These are phyloP conservation scores for Ethmia dodecea DNA, from an alignment of 2,888 invertebrate species.

Conservation along the genomic window DNA sequence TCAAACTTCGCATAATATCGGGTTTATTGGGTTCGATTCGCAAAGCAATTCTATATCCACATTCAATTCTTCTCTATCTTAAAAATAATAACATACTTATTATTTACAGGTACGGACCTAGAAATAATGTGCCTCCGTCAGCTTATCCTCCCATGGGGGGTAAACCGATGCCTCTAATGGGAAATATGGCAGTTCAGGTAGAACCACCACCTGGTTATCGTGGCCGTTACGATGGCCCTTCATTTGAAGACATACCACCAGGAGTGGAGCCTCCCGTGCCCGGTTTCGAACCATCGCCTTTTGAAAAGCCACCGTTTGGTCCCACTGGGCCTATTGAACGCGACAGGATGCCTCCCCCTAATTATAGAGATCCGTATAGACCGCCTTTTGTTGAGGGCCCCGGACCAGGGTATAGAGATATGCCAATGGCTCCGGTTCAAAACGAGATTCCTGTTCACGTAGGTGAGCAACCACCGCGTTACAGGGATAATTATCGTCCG, in stretches of 20 bases:
- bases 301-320: slow-evolving; percentile 65
- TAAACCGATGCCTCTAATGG: slow-evolving; percentile 53
- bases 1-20: neutral
- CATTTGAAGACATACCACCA: slow-evolving; percentile 79
- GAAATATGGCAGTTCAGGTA: slow-evolving; percentile 38
- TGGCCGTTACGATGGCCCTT: slow-evolving; percentile 58
- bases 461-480: slow-evolving; percentile 50
- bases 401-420: slow-evolving; percentile 42
- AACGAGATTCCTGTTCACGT: slow-evolving; percentile 65
- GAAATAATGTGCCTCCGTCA: slow-evolving; percentile 50
- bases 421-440: slow-evolving; percentile 40
- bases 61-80: too few relatives aligned
- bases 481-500: slow-evolving; percentile 57
- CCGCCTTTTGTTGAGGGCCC: slow-evolving; percentile 49
- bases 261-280: slow-evolving; percentile 81
- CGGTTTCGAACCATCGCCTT: slow-evolving; percentile 78
- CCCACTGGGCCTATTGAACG: slow-evolving; percentile 51
- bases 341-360: slow-evolving; percentile 52
- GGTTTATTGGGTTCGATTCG: slow-evolving; percentile 37
- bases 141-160: slow-evolving; percentile 49
- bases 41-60: slow-evolving; percentile 26
- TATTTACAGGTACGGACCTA: slow-evolving; percentile 62
- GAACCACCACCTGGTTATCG: slow-evolving; percentile 58
- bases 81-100: too few relatives aligned
- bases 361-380: slow-evolving; percentile 58